Percentiles rank a stretch among this genome's conserved stretches.
Conservation (phyloP, 2,113 vertebrate species). For the Trinectes maculatus region DNA sequence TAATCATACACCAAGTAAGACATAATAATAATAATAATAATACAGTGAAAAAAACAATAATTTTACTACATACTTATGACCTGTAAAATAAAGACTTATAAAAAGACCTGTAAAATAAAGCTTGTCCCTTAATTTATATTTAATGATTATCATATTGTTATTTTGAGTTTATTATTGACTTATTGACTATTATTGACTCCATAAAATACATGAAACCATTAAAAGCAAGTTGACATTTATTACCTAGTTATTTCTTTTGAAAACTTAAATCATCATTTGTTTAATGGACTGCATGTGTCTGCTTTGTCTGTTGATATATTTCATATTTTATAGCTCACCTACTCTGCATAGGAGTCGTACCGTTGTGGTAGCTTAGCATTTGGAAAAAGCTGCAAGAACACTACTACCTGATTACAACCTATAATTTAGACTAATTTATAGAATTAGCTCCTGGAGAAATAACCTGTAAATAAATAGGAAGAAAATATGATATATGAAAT, state of each 20-base stretch:
- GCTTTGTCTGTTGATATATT: too few relatives aligned
- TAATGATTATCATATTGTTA: not conserved
- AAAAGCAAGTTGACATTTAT: not conserved
- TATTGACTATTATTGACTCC: too few relatives aligned
- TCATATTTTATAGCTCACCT: not conserved
- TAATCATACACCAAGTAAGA: too few relatives aligned
- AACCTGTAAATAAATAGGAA: too few relatives aligned
- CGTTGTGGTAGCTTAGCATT: not conserved
- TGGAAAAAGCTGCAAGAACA: not conserved
- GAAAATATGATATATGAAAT: too few relatives aligned
- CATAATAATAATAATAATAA: too few relatives aligned
- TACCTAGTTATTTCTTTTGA: not conserved
- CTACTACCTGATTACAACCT: not conserved
- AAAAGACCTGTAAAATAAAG: too few relatives aligned
- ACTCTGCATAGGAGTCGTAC: not conserved
- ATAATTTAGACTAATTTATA: too few relatives aligned
- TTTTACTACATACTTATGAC: too few relatives aligned
- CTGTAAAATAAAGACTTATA: too few relatives aligned
- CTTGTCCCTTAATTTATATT: not conserved
- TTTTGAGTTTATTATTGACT: not conserved
- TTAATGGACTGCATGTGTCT: not conserved
- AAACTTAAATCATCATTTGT: not conserved
- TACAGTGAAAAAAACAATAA: too few relatives aligned
- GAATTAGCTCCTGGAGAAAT: too few relatives aligned
- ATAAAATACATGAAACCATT: not conserved